Conservation (phyloP, 2,113 vertebrate genomes). For the Leptobrachium leishanense region DNA sequence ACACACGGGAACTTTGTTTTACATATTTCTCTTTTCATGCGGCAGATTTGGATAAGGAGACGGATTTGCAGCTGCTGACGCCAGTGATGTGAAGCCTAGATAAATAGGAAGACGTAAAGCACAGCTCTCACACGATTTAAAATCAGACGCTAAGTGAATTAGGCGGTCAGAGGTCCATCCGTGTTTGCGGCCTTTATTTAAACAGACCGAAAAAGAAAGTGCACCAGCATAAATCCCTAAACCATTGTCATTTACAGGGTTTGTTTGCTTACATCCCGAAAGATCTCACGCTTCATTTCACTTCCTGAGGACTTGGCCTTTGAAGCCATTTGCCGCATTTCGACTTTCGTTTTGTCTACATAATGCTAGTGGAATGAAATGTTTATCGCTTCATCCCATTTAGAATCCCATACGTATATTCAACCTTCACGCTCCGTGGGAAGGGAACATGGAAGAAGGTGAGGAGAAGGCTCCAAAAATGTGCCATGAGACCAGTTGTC, state of each 20-base stretch:
- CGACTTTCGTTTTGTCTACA: background rate
- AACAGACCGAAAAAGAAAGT: background rate
- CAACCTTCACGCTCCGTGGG: background rate
- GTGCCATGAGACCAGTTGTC: no score
- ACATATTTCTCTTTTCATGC: background rate
- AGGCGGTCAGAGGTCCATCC: background rate
- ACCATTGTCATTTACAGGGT: conserved; percentile 2
- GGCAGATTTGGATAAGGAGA: background rate
- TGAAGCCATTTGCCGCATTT: background rate
- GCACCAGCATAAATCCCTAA: background rate
- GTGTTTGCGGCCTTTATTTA: background rate
- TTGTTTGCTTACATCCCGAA: background rate
- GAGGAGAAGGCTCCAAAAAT: no score
- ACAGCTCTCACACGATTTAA: background rate
- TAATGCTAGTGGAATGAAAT: background rate
- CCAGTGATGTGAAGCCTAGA: background rate
- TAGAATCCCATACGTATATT: background rate
- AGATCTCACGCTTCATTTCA: background rate
- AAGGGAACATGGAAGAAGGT: no score
- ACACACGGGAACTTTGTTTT: no score
- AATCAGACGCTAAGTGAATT: background rate
- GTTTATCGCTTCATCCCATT: background rate
- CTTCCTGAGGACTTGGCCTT: background rate
- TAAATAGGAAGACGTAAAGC: background rate
- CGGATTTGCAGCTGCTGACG: background rate